A percentile compares a stretch with the other conserved stretches of the same genome.
phyloP scores from a whole-genome alignment of 1,140 invertebrate genomes.

The Ips typographus region DNA sequence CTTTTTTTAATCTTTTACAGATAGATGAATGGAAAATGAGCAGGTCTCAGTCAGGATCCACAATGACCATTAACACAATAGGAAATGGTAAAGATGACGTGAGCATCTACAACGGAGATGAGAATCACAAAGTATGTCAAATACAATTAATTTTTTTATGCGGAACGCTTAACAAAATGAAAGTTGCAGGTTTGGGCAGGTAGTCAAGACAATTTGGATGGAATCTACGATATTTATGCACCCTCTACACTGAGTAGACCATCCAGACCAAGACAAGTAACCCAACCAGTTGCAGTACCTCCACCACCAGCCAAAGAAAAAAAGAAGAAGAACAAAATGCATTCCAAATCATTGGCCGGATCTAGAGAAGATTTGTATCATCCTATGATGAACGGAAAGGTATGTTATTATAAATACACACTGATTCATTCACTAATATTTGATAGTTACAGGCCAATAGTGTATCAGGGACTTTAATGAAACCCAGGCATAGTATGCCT shows the following conservation, averaged over 20 bases:
- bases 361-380: conserved; percentile 58
- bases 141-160: background rate
- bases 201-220: conserved; percentile 71
- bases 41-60: conserved; percentile 57
- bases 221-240: conserved; percentile 71
- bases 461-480: conserved; percentile 50
- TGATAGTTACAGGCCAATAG: conserved; percentile 45
- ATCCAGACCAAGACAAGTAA: conserved; percentile 75
- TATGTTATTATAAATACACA: conserved; percentile 5
- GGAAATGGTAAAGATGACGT: conserved; percentile 51
- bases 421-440: background rate
- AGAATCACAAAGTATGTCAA: conserved; percentile 75
- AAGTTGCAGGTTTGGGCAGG: conserved; percentile 72
- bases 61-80: conserved; percentile 60
- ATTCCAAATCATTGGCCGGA: conserved; percentile 48
- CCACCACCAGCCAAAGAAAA: conserved; percentile 69
- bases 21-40: conserved; percentile 58
- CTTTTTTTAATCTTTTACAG: conserved; percentile 34
- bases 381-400: conserved; percentile 52
- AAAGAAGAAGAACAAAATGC: conserved; percentile 61
- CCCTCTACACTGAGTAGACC: conserved; percentile 74
- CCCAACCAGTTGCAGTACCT: conserved; percentile 73
- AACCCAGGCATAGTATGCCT: conserved; percentile 44
- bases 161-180: background rate
- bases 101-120: conserved; percentile 79